Conservation (phyloP, 2,113 vertebrate genomes). For the Pseudopipra pipra region DNA sequence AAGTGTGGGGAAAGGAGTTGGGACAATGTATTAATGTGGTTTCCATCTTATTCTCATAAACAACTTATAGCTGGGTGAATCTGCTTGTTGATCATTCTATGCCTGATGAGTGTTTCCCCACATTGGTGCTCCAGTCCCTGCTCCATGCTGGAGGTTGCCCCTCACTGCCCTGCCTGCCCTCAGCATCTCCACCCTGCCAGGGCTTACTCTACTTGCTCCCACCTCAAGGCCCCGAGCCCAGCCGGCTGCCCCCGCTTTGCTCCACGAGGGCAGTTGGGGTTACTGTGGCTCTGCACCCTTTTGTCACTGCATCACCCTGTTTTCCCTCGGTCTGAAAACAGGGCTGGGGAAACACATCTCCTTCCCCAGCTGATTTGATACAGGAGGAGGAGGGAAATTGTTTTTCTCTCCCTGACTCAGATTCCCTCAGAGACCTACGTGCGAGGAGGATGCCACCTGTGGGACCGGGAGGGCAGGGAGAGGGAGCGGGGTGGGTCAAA, state of each 20-base stretch:
- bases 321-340: background rate
- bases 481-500: background rate
- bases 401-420: background rate
- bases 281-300: background rate
- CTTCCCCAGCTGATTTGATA: background rate
- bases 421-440: background rate
- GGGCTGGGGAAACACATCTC: background rate
- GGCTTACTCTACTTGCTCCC: background rate
- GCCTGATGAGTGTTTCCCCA: background rate
- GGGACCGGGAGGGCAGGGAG: background rate
- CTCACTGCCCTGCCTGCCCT: background rate
- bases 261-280: background rate
- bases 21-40: constrained; percentile 32
- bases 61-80: background rate
- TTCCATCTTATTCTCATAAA: constrained; percentile 18
- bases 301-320: fast-evolving
- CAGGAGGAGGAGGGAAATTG: background rate
- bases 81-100: background rate
- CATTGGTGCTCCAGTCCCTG: fast-evolving
- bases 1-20: constrained; percentile 9
- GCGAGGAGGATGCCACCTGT: fast-evolving
- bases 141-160: fast-evolving
- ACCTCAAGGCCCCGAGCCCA: background rate
- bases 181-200: background rate
- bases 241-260: background rate